These are phyloP conservation scores for Hypomesus transpacificus DNA, from an alignment of 2,113 vertebrate species.

Conservation along the genomic window DNA sequence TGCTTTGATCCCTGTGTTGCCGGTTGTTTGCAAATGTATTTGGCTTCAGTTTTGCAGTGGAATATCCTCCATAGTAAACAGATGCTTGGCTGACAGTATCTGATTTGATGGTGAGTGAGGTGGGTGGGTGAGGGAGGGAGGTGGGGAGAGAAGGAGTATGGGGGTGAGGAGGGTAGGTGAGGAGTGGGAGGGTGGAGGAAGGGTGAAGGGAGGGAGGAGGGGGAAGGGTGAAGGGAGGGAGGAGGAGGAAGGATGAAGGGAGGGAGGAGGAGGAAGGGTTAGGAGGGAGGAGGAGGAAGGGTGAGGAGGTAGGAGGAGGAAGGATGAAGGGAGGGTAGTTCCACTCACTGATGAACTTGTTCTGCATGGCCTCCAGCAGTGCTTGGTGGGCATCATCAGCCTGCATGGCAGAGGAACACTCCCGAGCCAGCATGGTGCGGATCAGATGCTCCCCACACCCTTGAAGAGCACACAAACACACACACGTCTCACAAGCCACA, in stretches of 20 bases:
- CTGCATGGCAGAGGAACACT: constrained; percentile 95
- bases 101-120: too few relatives aligned
- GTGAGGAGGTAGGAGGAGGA: neutral
- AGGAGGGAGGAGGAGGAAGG: neutral
- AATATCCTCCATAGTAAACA: constrained; percentile 37
- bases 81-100: constrained; percentile 32
- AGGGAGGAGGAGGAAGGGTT: constrained; percentile 12
- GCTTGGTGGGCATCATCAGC: constrained; percentile 96
- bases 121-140: too few relatives aligned
- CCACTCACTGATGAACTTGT: constrained; percentile 96
- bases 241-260: too few relatives aligned
- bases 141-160: too few relatives aligned
- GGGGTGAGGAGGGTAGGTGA: constrained; percentile 6
- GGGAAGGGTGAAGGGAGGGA: too few relatives aligned
- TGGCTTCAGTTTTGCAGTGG: constrained; percentile 49
- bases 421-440: constrained; percentile 95
- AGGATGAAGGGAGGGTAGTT: neutral
- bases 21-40: constrained; percentile 45
- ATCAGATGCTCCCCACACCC: constrained; percentile 70
- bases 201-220: too few relatives aligned
- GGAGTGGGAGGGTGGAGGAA: neutral
- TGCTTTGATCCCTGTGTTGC: constrained; percentile 44
- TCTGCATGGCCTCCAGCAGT: constrained; percentile 98
- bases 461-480: constrained; percentile 35
- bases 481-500: constrained; percentile 8